Conservation (phyloP, 2,113 vertebrate species). For the Equus przewalskii region DNA sequence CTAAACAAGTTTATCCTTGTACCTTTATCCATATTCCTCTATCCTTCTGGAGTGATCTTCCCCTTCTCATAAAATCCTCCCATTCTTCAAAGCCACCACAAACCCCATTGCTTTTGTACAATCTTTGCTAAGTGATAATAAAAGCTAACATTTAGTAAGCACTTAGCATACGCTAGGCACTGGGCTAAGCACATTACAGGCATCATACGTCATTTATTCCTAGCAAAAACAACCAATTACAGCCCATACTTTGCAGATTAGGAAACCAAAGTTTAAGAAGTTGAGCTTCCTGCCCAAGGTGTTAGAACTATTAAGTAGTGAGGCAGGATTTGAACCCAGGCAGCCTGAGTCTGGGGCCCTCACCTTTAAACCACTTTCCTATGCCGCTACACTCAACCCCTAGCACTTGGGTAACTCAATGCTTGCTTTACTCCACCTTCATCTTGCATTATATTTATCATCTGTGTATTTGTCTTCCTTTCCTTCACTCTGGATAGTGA, state of each 20-base stretch:
- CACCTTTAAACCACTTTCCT: neutral
- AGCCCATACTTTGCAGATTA: neutral
- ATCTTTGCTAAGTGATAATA: constrained; percentile 40
- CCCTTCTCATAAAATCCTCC: neutral
- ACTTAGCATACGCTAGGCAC: neutral
- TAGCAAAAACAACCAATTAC: neutral
- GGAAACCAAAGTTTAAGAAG: neutral
- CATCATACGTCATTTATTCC: neutral
- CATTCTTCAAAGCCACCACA: constrained; percentile 4
- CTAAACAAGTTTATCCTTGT: neutral
- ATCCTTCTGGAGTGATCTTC: neutral
- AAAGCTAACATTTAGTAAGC: constrained; percentile 1
- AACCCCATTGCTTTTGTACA: neutral
- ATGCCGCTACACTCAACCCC: neutral
- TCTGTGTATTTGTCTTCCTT: neutral
- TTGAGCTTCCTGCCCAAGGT: neutral
- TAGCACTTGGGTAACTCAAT: neutral
- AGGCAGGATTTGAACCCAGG: neutral
- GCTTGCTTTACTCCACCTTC: neutral
- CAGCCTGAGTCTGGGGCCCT: neutral
- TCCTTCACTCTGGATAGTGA: neutral
- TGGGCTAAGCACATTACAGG: neutral
- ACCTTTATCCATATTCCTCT: neutral
- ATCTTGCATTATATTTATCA: neutral
- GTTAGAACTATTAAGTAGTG: neutral